These are phyloP conservation scores for Psilopogon haemacephalus DNA, from an alignment of 2,113 vertebrate genomes.

Conservation along the genomic window DNA sequence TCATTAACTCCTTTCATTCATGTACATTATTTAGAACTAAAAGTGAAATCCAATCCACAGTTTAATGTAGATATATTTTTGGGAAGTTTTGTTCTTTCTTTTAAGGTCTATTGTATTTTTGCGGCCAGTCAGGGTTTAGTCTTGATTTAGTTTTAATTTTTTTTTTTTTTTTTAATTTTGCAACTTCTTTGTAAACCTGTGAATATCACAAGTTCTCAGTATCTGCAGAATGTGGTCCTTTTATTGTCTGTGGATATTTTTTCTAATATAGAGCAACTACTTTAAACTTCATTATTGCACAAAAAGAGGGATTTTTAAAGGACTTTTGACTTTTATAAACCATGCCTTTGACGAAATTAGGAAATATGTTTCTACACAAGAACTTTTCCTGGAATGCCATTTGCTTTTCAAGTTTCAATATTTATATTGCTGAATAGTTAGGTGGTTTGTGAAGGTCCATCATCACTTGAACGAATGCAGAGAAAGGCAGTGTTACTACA, in stretches of 20 bases:
- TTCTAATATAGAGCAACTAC: not conserved
- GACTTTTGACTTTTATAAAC: not conserved
- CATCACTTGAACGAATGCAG: not conserved
- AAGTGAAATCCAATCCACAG: not conserved
- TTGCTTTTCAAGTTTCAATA: not conserved
- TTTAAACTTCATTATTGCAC: not conserved
- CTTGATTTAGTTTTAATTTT: not conserved
- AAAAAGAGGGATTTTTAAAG: not conserved
- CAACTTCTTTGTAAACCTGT: not conserved
- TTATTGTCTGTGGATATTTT: not conserved
- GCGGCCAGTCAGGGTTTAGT: not conserved
- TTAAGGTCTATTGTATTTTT: not conserved
- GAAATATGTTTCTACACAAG: not conserved
- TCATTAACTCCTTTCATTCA: not conserved
- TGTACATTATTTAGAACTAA: not conserved
- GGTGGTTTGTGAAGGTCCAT: not conserved
- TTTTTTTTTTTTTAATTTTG: not conserved
- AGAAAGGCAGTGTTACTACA: not conserved
- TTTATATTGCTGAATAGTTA: not conserved
- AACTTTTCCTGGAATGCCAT: not conserved
- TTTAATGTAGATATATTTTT: not conserved
- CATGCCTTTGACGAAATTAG: not conserved
- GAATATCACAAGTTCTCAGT: not conserved
- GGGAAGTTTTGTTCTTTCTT: not conserved
- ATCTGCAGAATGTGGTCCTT: not conserved